Evolutionary conservation across 2,888 invertebrate species (phyloP), one percentile per base, ranked within the genome.

Genomic region (Tetranychus piercei): DNA sequence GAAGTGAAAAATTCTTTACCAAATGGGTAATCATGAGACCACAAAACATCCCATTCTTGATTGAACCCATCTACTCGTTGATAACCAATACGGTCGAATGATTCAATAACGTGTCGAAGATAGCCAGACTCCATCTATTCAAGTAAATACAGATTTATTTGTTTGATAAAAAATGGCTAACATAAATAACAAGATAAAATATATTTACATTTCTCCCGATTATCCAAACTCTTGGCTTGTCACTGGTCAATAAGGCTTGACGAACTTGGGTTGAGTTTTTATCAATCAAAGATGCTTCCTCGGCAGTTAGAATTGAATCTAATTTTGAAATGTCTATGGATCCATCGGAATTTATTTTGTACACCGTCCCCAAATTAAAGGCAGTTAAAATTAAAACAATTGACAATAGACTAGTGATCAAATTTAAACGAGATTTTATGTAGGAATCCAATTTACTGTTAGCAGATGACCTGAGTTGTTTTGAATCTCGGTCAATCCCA

Each of bases 11-110:
- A 73, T 15, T 55, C 55, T 64, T 64, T 73, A 44, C 64, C 75
- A 73, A 94, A 95, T 0, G 95, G 95, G 81, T 92, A 95, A 80
- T 93, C 92, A 82, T 95, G 93, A 0, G 94, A 88, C 96, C 97
- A 97, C 11, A 96, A 83, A 0, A 96, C 84, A 81, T 89, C 88
- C 94, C 95, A 96, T 1, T 88, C 85, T 23, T 69, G 22, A 23
- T 18, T 20, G 11, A 23, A 23, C 8, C 74, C 71, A n/a, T 73
- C 73, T 64, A 84, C 82, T 0, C 82, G 82, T 75, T 86, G 82
- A 80, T 88, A 94, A 0, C 93, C 94, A 18, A 91, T 82, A 77
- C 89, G 85, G 9, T 89, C 85, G 77, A 97, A 85, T 1, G 93
- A 88, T 55, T 87, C 84, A 80, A 89, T 87, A 0, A 97, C 90